Percentiles rank a stretch among this genome's conserved stretches.
Evolutionary conservation across 2,888 invertebrate genomes (phyloP).

Genomic region (Drosophila mimetica): DNA sequence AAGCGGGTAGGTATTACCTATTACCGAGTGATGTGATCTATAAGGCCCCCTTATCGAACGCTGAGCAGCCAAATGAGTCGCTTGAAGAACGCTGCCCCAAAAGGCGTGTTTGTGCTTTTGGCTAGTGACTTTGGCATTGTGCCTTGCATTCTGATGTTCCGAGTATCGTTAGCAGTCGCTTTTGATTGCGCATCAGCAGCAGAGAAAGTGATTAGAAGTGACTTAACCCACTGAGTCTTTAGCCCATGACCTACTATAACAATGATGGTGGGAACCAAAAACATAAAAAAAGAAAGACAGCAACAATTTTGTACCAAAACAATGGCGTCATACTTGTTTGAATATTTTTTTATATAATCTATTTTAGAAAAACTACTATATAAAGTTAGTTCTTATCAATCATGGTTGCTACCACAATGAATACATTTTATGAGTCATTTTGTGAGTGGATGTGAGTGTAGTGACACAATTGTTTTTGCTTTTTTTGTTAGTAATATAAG

Average conservation of each 20-base stretch:
- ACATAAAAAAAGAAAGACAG: no score
- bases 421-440: no score
- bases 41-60: slow-evolving; percentile 11
- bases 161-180: slow-evolving; percentile 5
- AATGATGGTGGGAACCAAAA: no score
- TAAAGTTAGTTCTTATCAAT: background rate
- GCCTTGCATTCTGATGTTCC: slow-evolving; percentile 37
- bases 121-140: slow-evolving; percentile 13
- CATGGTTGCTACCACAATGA: background rate
- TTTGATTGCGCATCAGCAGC: slow-evolving; percentile 27
- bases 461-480: no score
- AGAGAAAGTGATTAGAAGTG: slow-evolving; percentile 6
- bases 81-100: slow-evolving; percentile 33
- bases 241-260: slow-evolving; percentile 5
- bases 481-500: no score
- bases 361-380: background rate
- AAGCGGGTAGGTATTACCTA: slow-evolving; percentile 27
- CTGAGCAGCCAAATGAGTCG: slow-evolving; percentile 27
- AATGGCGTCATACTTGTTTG: background rate
- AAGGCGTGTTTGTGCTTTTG: slow-evolving; percentile 36
- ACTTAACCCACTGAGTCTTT: background rate
- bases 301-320: background rate
- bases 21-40: slow-evolving; percentile 1
- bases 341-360: background rate
- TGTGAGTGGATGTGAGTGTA: background rate